phyloP scores from a whole-genome alignment of 2,797 vertebrate species.

The Loris lydekkerianus region DNA sequence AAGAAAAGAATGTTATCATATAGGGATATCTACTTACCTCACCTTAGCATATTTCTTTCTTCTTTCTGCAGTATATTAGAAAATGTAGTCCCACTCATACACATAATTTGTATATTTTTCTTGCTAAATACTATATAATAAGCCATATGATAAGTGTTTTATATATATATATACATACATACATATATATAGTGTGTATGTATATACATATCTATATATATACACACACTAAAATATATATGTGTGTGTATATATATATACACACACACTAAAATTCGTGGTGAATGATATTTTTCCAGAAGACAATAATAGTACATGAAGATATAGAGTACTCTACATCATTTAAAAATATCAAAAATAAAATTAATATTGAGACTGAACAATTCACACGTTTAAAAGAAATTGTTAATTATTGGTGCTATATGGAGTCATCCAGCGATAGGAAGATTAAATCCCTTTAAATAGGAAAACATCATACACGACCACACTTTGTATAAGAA shows the following conservation, averaged over 20 bases:
- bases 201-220: too few relatives aligned
- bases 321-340: background rate
- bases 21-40: background rate
- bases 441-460: background rate
- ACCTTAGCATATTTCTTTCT: background rate
- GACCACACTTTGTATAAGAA: background rate
- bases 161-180: background rate
- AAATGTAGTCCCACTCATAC: background rate
- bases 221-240: too few relatives aligned
- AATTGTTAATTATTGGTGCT: background rate
- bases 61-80: background rate
- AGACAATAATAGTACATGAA: background rate
- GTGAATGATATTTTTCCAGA: background rate
- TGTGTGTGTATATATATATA: background rate
- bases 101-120: background rate
- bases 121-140: background rate
- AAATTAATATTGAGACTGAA: background rate
- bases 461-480: background rate
- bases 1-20: background rate
- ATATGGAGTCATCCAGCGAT: background rate
- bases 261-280: background rate
- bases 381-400: conserved; percentile 3
- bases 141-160: background rate
- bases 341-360: conserved; percentile 38
- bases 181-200: too few relatives aligned